Evolutionary conservation across 2,113 vertebrate genomes (phyloP).

Genomic region (Salvelinus namaycush): DNA sequence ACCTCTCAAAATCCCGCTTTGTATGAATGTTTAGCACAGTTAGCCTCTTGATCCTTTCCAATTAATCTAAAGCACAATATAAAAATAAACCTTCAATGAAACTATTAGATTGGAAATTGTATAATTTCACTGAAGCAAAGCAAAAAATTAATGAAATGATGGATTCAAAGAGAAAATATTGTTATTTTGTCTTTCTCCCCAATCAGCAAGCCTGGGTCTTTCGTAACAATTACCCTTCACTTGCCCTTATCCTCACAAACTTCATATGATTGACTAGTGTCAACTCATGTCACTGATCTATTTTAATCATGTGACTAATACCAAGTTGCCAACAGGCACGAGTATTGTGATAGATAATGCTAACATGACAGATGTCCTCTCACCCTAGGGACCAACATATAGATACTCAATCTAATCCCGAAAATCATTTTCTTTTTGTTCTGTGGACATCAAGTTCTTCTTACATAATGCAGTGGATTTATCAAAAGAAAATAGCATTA

Average conservation of each 20-base stretch:
- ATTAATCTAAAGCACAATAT: not conserved
- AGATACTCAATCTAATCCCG: slow-evolving; percentile 35
- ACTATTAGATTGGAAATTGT: not conserved
- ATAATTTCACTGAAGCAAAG: no score
- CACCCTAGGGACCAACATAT: slow-evolving; percentile 29
- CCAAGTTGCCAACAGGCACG: slow-evolving; percentile 19
- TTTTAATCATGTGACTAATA: slow-evolving; percentile 44
- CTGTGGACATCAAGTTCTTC: slow-evolving; percentile 12
- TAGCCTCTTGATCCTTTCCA: not conserved
- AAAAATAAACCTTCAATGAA: not conserved
- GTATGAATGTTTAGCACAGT: not conserved
- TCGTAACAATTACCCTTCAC: not conserved
- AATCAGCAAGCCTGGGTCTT: not conserved
- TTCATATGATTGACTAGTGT: slow-evolving; percentile 22
- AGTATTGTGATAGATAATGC: slow-evolving; percentile 30
- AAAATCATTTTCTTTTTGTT: slow-evolving; percentile 40
- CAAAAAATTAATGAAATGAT: not conserved
- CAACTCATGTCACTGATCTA: slow-evolving; percentile 38
- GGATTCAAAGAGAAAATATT: not conserved
- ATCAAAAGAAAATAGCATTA: no score
- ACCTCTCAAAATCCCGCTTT: no score
- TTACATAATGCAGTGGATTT: slow-evolving; percentile 25
- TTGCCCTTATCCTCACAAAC: slow-evolving; percentile 2
- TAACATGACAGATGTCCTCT: slow-evolving; percentile 39
- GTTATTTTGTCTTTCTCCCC: not conserved